Base-by-base conservation (phyloP, 2,888 invertebrate species). In the Lasioglossum leucozonium region DNA sequence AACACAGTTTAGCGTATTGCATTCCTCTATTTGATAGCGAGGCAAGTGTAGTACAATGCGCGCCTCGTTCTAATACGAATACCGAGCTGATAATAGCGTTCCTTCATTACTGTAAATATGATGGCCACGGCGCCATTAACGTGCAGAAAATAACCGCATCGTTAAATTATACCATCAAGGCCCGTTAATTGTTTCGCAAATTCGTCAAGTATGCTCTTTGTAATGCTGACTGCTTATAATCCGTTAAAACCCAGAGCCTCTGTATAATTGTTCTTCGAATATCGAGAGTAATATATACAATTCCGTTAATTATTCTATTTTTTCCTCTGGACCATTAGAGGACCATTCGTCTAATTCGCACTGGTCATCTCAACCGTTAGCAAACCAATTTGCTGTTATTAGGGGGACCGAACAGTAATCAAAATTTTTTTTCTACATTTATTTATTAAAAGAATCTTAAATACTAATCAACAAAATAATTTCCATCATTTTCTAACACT, bases 101-200 rank as follows among this genome's bases (percentile, higher is more conserved):
- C 75, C 81, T 84, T 84, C 78, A 77, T 81, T 79, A 79, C 72
- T 42, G 78, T 67, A 78, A 86, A 84, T 84, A 81, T 78, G 77
- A 79, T 67, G 71, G 76, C 72, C 55, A 37, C 67, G 76, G 72
- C 18, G 16, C 76, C 67, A 81, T 81, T 86, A 81, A 58, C 72
- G 69, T 16, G 75, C 47, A 55, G 86, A 86, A 86, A 86, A 86
- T 84, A 86, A 86, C 81, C 81, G 62, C 81, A 37, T 81, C 78
- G 84, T 84, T 81, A 72, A 77, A 84, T 80, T 80, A 77, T 47
- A 47, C 73, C 79, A 71, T 77, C 84, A 34, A 65, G 34, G 34
- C 72, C 74, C 67, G 72, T 77, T 72, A 72, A 67, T 40, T 67
- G 69, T 26, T 44, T 22, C 37, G 65, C 69, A 77, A 75, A 55